Evolutionary conservation across 2,113 vertebrate species (phyloP).

Genomic region (Mesitornis unicolor): DNA sequence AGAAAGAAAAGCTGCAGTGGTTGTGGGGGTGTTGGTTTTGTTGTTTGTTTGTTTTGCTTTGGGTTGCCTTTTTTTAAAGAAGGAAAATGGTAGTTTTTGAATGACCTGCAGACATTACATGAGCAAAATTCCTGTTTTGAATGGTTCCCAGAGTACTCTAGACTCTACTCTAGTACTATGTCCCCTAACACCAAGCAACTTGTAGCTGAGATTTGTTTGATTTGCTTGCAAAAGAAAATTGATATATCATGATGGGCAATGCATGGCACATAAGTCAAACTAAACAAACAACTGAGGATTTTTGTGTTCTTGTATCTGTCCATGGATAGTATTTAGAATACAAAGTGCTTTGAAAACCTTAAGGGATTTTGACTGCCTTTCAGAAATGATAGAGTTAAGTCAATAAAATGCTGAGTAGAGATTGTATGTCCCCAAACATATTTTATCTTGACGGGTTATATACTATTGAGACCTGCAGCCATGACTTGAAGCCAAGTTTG

Average conservation of each 20-base stretch:
- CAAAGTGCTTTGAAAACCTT: conserved; percentile 53
- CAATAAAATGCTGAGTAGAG: conserved; percentile 68
- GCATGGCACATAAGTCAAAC: conserved; percentile 47
- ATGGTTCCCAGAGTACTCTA: background rate
- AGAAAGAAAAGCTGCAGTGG: background rate
- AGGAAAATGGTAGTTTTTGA: background rate
- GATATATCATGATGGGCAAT: conserved; percentile 36
- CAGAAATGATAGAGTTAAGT: conserved; percentile 67
- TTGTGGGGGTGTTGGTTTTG: background rate
- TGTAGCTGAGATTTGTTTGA: background rate
- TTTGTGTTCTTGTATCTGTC: background rate
- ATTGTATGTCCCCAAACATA: conserved; percentile 65
- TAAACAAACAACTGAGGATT: conserved; percentile 48
- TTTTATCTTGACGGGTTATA: conserved; percentile 64
- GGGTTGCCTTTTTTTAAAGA: background rate
- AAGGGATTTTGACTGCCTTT: conserved; percentile 71
- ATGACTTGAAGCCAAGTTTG: conserved; percentile 44
- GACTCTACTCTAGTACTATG: background rate
- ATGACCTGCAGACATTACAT: background rate
- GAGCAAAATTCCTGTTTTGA: background rate
- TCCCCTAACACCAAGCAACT: background rate
- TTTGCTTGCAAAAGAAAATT: conserved; percentile 55
- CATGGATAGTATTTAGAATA: conserved; percentile 72
- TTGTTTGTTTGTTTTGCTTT: background rate
- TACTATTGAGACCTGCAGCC: conserved; percentile 7